Base-by-base conservation (phyloP, 2,797 vertebrate species). In the Meda fulgida region DNA sequence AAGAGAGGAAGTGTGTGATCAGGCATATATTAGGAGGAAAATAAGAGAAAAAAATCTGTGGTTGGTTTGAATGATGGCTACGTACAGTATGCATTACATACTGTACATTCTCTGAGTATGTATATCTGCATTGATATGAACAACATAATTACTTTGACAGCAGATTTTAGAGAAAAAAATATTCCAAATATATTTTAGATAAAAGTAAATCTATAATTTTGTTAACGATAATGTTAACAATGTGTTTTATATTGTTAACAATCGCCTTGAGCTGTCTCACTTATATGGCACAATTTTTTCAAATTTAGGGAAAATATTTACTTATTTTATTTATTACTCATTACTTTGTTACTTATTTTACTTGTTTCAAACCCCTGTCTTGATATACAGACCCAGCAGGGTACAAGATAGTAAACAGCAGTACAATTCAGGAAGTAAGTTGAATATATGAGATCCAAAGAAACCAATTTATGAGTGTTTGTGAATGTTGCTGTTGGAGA, bases 391-490 rank as follows among this genome's bases (percentile, higher is more conserved):
- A 19, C 18, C 3, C 13, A 26, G 14, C 46, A 69, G 26, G 63
- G 26, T 53, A 4, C 5, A 34, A n/a, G 26, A 53, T 18, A 1
- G 77, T 79, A 79, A 51, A 70, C 8, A 55, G 46, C 46, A 38
- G 46, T 40, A 6, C 36, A 8, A 36, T 69, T 69, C 46, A 53
- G 43, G 14, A 55, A 80, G 31, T 51, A 14, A 80, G 79, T 34
- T 55, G 46, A 80, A 70, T 60, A 70, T 46, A 69, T 7, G 1
- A 69, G 75, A 78, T 84, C 26, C 51, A 84, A 55, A 55, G 60
- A 84, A 67, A 69, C 46, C 21, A 26, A 79, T 79, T 80, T 36
- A 63, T 58, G 73, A 69, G 19, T 70, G 65, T 78, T 70, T 78
- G 29, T 65, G 29, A 71, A 38, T 58, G 36, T 65, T 79, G 31